phyloP scores from a whole-genome alignment of 2,888 invertebrate genomes.

The Sminthurides aquaticus region DNA sequence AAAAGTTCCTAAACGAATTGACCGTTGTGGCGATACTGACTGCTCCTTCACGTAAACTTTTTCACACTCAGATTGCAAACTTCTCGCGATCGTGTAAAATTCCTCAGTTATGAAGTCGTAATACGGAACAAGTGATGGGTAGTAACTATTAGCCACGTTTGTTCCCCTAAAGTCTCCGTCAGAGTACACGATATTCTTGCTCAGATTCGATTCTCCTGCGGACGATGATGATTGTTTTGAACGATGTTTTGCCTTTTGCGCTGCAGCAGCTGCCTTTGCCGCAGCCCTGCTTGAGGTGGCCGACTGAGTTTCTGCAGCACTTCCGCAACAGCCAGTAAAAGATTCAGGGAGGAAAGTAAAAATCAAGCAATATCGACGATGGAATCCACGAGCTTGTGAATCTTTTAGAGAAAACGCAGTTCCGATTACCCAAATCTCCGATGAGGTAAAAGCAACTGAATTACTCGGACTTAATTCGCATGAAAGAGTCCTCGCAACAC shows the following conservation, averaged over 20 bases:
- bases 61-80: slow-evolving; percentile 40
- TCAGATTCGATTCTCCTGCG: neutral
- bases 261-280: slow-evolving; percentile 3
- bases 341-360: slow-evolving; percentile 43
- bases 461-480: slow-evolving; percentile 43
- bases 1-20: slow-evolving; percentile 35
- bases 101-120: slow-evolving; percentile 44
- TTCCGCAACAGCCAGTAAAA: slow-evolving; percentile 19
- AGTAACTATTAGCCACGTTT: slow-evolving; percentile 23
- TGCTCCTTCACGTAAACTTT: slow-evolving; percentile 43
- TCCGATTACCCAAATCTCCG: slow-evolving; percentile 43
- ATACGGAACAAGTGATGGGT: slow-evolving; percentile 42
- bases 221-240: neutral
- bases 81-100: slow-evolving; percentile 41
- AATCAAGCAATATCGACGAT: slow-evolving; percentile 39
- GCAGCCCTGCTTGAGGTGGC: slow-evolving; percentile 9
- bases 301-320: slow-evolving; percentile 9
- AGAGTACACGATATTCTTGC: slow-evolving; percentile 23
- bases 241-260: neutral
- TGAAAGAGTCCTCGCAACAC: slow-evolving; percentile 41
- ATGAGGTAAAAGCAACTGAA: slow-evolving; percentile 42
- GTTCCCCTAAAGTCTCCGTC: slow-evolving; percentile 38
- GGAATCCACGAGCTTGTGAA: slow-evolving; percentile 39
- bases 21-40: slow-evolving; percentile 39
- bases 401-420: slow-evolving; percentile 42